Evolutionary conservation across 2,797 vertebrate species (phyloP).

Genomic region (Graptemys geographica): DNA sequence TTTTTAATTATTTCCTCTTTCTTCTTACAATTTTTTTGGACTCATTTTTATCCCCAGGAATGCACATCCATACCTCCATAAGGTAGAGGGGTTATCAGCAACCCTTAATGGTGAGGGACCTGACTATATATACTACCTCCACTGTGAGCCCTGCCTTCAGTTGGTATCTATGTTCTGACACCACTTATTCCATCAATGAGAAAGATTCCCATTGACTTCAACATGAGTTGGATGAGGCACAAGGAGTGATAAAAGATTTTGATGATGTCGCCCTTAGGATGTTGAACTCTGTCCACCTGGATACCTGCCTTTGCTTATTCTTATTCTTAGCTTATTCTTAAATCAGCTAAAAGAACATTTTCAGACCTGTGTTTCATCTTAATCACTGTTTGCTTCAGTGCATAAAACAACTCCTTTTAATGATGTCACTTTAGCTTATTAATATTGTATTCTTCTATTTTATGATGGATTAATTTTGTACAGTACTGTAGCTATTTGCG

Average conservation of each 20-base stretch:
- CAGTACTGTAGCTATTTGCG: background rate
- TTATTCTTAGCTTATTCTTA: background rate
- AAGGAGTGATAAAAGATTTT: slow-evolving; percentile 34
- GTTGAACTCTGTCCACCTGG: slow-evolving; percentile 12
- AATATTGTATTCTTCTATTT: background rate
- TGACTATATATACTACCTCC: slow-evolving; percentile 50
- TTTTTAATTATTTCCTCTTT: slow-evolving; percentile 3
- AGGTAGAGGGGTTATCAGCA: background rate
- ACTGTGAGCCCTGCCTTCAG: slow-evolving; percentile 57
- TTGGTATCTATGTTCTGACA: slow-evolving; percentile 55
- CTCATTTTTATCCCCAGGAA: background rate
- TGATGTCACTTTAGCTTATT: background rate
- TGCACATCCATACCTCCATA: background rate
- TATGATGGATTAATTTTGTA: background rate
- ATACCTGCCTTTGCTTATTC: slow-evolving; percentile 6
- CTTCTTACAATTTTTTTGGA: background rate
- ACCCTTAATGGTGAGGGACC: background rate
- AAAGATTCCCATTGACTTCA: background rate
- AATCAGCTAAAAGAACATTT: background rate
- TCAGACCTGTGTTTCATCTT: fast-evolving
- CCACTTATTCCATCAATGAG: slow-evolving; percentile 34
- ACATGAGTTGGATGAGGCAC: background rate
- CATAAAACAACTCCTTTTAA: background rate
- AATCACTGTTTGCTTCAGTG: background rate
- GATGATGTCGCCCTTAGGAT: background rate